Conservation (phyloP, 2,113 vertebrate species). For the Nothobranchius furzeri region DNA sequence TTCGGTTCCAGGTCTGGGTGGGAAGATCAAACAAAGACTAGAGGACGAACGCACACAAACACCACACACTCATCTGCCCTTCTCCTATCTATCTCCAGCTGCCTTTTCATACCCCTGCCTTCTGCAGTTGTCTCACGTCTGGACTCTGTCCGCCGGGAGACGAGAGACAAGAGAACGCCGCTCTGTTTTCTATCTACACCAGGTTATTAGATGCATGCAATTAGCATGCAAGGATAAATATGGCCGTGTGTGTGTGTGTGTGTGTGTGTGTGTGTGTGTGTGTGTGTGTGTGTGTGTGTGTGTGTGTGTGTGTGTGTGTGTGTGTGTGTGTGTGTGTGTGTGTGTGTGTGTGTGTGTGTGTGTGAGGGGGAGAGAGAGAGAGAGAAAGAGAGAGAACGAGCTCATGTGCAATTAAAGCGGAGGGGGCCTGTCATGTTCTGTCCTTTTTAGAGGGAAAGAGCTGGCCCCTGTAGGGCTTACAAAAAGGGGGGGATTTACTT, state of each 20-base stretch:
- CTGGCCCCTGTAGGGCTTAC: slow-evolving; percentile 23
- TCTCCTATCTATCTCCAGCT: slow-evolving; percentile 54
- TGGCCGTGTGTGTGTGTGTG: slow-evolving; percentile 31
- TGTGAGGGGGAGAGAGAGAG: not conserved
- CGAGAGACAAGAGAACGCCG: slow-evolving; percentile 45
- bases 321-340: slow-evolving; percentile 27
- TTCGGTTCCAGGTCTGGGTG: slow-evolving; percentile 56
- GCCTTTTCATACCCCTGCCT: slow-evolving; percentile 58
- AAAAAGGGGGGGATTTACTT: slow-evolving; percentile 37
- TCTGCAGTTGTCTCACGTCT: slow-evolving; percentile 70
- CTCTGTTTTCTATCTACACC: slow-evolving; percentile 63
- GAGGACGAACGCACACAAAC: slow-evolving; percentile 29
- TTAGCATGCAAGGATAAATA: slow-evolving; percentile 66
- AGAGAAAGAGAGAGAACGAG: slow-evolving; percentile 6
- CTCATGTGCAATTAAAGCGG: slow-evolving; percentile 27
- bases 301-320: slow-evolving; percentile 19
- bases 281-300: slow-evolving; percentile 19
- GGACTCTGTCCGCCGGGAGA: slow-evolving; percentile 64
- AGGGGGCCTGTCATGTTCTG: slow-evolving; percentile 32
- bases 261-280: slow-evolving; percentile 16
- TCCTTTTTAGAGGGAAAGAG: slow-evolving; percentile 61
- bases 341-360: not conserved
- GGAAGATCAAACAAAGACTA: slow-evolving; percentile 75
- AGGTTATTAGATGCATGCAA: slow-evolving; percentile 69
- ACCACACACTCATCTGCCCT: slow-evolving; percentile 25